A percentile compares a stretch with the other conserved stretches of the same genome.
phyloP scores from a whole-genome alignment of 2,113 vertebrate genomes.

The Equus quagga region DNA sequence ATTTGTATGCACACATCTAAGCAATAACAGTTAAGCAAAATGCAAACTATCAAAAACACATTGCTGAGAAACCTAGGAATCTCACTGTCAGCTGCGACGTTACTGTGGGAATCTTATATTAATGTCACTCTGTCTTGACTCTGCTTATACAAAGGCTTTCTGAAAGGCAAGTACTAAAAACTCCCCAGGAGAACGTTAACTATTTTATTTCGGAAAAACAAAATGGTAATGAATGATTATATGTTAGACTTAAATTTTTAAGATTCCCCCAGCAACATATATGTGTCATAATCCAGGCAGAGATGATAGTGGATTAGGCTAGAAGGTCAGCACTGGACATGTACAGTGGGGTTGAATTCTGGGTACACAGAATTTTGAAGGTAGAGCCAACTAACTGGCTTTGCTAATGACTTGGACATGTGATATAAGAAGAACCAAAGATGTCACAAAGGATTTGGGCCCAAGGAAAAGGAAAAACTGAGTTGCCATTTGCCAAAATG shows the following conservation, averaged over 20 bases:
- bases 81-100: conserved; percentile 37
- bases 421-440: not conserved
- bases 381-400: not conserved
- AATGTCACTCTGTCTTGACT: conserved; percentile 26
- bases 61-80: conserved; percentile 43
- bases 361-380: not conserved
- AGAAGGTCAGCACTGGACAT: not conserved
- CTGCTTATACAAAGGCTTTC: conserved; percentile 14
- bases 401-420: not conserved
- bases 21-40: conserved; percentile 73
- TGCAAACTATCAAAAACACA: conserved; percentile 61
- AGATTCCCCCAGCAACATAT: not conserved
- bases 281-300: not conserved
- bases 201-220: conserved; percentile 4
- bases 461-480: not conserved
- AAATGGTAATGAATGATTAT: not conserved
- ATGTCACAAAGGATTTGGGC: not conserved
- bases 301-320: not conserved
- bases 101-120: conserved; percentile 26
- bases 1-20: conserved; percentile 65
- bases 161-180: not conserved
- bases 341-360: not conserved
- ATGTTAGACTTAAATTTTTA: not conserved
- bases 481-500: not conserved
- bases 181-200: not conserved